Percentiles rank a stretch among this genome's conserved stretches.
Conservation (phyloP, 2,113 vertebrate species). For the Nerophis ophidion region DNA sequence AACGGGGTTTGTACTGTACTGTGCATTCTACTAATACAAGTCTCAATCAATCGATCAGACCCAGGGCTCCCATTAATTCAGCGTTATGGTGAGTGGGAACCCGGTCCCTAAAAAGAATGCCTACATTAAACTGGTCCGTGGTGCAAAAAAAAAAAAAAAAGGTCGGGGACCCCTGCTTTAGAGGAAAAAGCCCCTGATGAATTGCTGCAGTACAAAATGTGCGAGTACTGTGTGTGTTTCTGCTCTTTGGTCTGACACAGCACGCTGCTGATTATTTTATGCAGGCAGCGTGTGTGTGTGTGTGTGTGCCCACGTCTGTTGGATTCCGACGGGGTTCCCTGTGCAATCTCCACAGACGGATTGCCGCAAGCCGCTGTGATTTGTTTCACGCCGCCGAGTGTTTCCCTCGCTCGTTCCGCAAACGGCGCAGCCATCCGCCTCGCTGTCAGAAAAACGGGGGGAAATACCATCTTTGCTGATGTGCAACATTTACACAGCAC, state of each 20-base stretch:
- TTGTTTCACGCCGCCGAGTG: slow-evolving; percentile 45
- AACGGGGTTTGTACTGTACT: too few species aligned
- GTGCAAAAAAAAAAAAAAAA: too few species aligned
- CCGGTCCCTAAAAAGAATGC: too few species aligned
- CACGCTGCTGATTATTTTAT: slow-evolving; percentile 47
- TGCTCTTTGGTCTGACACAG: slow-evolving; percentile 34
- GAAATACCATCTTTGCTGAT: slow-evolving; percentile 45
- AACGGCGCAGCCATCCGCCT: slow-evolving; percentile 16
- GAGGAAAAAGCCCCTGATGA: slow-evolving; percentile 21
- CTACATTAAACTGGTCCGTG: too few species aligned
- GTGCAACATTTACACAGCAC: slow-evolving; percentile 13
- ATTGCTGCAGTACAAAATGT: slow-evolving; percentile 17
- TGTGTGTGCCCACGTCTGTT: slow-evolving; percentile 35
- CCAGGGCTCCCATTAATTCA: too few species aligned
- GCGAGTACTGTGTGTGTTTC: slow-evolving; percentile 10
- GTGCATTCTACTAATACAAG: too few species aligned
- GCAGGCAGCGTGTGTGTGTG: slow-evolving; percentile 22
- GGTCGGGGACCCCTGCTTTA: slow-evolving; percentile 8
- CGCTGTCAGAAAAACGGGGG: slow-evolving; percentile 32
- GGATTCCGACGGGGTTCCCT: slow-evolving; percentile 51
- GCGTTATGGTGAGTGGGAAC: too few species aligned
- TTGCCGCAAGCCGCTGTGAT: slow-evolving; percentile 51
- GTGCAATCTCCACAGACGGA: slow-evolving; percentile 38
- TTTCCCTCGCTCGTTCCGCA: slow-evolving; percentile 40
- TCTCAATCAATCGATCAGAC: too few species aligned